Base-by-base conservation (phyloP, 2,797 vertebrate genomes). In the Spinus pinus region DNA sequence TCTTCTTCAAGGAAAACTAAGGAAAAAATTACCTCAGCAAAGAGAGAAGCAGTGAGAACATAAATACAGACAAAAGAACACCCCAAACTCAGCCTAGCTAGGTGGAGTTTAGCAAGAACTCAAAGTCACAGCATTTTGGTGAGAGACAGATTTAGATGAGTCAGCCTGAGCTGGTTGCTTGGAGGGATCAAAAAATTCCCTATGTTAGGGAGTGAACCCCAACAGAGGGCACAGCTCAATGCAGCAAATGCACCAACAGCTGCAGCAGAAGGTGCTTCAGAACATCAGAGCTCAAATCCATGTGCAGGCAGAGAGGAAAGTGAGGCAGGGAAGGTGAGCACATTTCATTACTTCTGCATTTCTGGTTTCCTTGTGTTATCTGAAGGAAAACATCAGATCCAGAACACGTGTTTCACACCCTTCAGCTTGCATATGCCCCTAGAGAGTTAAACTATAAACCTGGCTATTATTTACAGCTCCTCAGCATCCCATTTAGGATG, bases 391-490 rank as follows among this genome's bases (percentile, higher is more conserved):
- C 33, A 81, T 42, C 60, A 20, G 46, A 46, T 58, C 58, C 60
- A 86, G 65, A 88, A 37, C 42, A 24, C 2, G 15, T 3, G 25
- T 69, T 91, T 74, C 72, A 47, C 47, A 67, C 72, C 18, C 65
- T 65, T 77, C 75, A 67, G 81, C 51, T 57, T 39, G 46, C 10
- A 19, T 10, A 14, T 8, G 19, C 14, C 91, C 79, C 90, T 12
- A 13, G 82, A 93, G 85, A 88, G 46, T 82, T 87, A 88, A 91
- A 70, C 14, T 17, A 15, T 22, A 88, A 81, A 54, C 39, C 75
- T 88, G 82, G 75, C n/a, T 86, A 73, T 87, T 88, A 77, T 84
- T 82, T 86, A 87, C 88, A 88, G 81, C 56, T 84, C 37, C 62
- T 74, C 91, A 66, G 91, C 33, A 73, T 28, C 56, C 62, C 47